Base-by-base conservation (phyloP, 2,113 vertebrate species). In the Chloroceryle aenea region DNA sequence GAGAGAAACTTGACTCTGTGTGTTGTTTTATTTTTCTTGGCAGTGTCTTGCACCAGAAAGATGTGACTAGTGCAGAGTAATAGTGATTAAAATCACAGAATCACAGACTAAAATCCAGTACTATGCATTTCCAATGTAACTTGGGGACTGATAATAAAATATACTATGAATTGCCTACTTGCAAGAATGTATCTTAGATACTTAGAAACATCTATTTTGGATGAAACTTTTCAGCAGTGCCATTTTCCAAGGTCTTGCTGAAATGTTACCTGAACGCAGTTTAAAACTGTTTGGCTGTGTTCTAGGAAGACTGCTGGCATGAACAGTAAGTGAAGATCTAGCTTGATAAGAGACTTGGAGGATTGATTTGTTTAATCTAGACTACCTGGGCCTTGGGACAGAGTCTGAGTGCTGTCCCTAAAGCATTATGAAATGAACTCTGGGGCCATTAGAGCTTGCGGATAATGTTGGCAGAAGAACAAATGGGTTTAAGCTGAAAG, bases 401-500 rank as follows among this genome's bases (percentile, higher is more conserved):
- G 80, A 52, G 52, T 84, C 48, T 56, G 56, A 87, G 14, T 95
- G 80, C 68, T 50, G 58, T 89, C 68, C 34, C 42, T 80, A 84
- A 84, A 1, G 0, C 50, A 25, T 67, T 87, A 81, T 38, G 19
- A 87, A 92, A 75, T 78, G 76, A 0, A 0, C 38, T 92, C 34
- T 86, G 80, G 56, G 62, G 38, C 73, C 69, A 72, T 89, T 93
- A 87, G 73, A n/a, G 56, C 16, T 78, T 43, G 64, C 81, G 34
- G n/a, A 53, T 85, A 63, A 43, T 72, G 61, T 36, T 95, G 64
- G 80, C 86, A 87, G 80, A 92, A 81, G 47, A 87, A 47, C 56
- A 93, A 95, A 92, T 89, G 47, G 23, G 21, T 90, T 93, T 84
- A 89, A 90, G 13, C 36, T 93, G 80, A 83, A 59, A 93, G n/a